Percentiles rank a stretch among this genome's conserved stretches.
Conservation (phyloP, 2,797 vertebrate genomes). For the Pangasius krempfi region DNA sequence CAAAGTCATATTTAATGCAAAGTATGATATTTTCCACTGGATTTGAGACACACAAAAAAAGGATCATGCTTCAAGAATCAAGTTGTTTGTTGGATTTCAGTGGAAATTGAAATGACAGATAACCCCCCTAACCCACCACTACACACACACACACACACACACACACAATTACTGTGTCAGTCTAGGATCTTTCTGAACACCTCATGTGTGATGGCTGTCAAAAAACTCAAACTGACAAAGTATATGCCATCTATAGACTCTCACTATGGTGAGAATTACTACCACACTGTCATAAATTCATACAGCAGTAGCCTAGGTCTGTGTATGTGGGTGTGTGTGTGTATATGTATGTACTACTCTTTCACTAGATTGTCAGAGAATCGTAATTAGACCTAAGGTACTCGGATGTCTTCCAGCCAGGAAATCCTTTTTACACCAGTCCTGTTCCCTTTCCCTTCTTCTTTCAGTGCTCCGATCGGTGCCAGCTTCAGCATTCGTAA, state of each 20-base stretch:
- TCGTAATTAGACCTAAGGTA: conserved; percentile 67
- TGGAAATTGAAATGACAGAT: too few relatives aligned
- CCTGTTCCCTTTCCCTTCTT: conserved; percentile 49
- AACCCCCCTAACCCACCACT: background rate
- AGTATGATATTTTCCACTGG: background rate
- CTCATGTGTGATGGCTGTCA: background rate
- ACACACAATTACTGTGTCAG: background rate
- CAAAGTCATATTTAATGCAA: background rate
- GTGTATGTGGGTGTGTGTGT: conserved; percentile 7
- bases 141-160: conserved; percentile 22
- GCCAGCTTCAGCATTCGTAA: conserved; percentile 55
- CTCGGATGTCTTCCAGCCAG: conserved; percentile 63
- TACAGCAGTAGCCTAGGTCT: conserved; percentile 44
- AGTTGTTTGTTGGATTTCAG: too few relatives aligned
- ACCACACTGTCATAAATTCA: conserved; percentile 40
- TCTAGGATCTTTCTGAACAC: background rate
- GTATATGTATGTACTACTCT: conserved; percentile 4
- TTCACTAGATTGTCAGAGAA: conserved; percentile 52
- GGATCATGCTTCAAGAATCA: background rate
- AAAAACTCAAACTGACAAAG: background rate
- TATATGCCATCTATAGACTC: background rate
- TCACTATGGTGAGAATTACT: background rate
- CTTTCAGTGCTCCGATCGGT: conserved; percentile 51
- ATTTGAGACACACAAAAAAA: background rate
- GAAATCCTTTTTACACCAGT: conserved; percentile 60